Evolutionary conservation across 2,113 vertebrate genomes (phyloP).

Genomic region (Nycticorax nycticorax): DNA sequence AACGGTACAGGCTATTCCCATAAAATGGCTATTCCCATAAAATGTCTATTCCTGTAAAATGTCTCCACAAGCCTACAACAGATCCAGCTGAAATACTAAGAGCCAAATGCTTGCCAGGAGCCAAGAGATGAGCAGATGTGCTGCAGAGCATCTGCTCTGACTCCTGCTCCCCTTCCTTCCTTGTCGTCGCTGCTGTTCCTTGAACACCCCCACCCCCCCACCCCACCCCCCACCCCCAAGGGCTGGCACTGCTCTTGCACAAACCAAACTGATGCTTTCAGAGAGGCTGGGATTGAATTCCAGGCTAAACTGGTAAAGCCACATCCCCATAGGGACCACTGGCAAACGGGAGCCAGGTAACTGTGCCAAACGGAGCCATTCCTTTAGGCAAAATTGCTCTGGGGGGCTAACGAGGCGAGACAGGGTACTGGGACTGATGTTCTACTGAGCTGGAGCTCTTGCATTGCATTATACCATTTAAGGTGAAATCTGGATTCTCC

Average conservation of each 20-base stretch:
- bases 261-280: accelerated
- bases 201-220: too few relatives aligned
- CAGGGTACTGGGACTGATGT: not conserved
- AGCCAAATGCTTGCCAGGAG: not conserved
- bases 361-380: accelerated
- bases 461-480: not conserved
- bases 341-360: not conserved
- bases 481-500: not conserved
- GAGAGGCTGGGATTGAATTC: not conserved
- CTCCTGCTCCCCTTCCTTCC: not conserved
- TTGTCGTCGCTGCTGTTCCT: not conserved
- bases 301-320: not conserved
- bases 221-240: too few relatives aligned
- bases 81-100: not conserved
- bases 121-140: not conserved
- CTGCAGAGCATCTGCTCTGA: not conserved
- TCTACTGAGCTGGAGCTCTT: not conserved
- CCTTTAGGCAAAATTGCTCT: not conserved
- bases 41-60: not conserved
- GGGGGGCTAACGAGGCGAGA: too few relatives aligned
- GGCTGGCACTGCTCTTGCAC: not conserved
- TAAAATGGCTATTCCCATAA: not conserved
- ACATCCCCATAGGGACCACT: not conserved
- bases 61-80: not conserved
- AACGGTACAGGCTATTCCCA: not conserved